A percentile compares a stretch with the other conserved stretches of the same genome.
Evolutionary conservation across 2,888 invertebrate genomes (phyloP).

Genomic region (Lasioglossum zephyrum): DNA sequence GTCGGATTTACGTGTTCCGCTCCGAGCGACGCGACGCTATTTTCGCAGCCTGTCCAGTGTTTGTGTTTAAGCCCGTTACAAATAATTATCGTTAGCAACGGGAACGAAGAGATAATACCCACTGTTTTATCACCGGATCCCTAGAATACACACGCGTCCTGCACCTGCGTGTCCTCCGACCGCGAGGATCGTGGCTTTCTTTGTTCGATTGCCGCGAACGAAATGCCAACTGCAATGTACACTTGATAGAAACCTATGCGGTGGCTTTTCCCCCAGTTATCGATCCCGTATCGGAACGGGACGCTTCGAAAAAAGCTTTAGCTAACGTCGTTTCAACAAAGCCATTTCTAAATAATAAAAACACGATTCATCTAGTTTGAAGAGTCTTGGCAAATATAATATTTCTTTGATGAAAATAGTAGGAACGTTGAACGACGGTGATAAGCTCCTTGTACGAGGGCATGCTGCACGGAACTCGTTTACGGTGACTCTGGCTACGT

Average conservation of each 20-base stretch:
- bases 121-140: conserved; percentile 59
- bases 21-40: conserved; percentile 70
- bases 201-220: conserved; percentile 7
- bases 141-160: conserved; percentile 32
- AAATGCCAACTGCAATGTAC: background rate
- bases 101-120: conserved; percentile 59
- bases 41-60: conserved; percentile 55
- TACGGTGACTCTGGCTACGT: too few species aligned
- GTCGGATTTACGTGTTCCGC: conserved; percentile 67
- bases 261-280: background rate
- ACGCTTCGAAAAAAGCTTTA: background rate
- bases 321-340: background rate
- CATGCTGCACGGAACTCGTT: too few species aligned
- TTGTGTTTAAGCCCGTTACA: conserved; percentile 63
- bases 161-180: conserved; percentile 25
- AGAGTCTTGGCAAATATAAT: too few species aligned
- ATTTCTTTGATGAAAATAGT: too few species aligned
- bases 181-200: conserved; percentile 19
- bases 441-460: too few species aligned
- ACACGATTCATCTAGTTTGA: too few species aligned
- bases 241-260: background rate
- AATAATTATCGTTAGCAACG: conserved; percentile 66
- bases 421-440: too few species aligned
- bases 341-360: too few species aligned
- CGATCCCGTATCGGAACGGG: background rate